phyloP scores from a whole-genome alignment of 30 jellyfish, hydroid and myxozoan genomes.

The Pseudorhiza aurosa region DNA sequence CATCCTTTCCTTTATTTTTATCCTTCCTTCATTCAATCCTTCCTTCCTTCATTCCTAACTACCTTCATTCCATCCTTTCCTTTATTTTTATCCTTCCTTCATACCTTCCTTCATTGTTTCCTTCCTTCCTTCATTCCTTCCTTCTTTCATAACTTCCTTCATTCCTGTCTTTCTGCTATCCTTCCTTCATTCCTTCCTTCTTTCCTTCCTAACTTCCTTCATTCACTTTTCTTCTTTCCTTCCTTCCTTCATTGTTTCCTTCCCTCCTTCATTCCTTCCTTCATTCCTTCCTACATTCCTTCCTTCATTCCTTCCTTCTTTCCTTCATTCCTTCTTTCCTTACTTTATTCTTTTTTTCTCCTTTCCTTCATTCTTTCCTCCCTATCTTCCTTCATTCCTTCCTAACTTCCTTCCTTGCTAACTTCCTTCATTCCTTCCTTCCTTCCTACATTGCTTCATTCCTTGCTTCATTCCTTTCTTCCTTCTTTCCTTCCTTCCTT shows the following conservation, averaged over 20 bases:
- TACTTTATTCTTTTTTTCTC: not conserved
- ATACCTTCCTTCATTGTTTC: too few relatives aligned
- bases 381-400: not conserved
- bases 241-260: not conserved
- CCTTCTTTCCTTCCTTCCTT: too few relatives aligned
- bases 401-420: too few relatives aligned
- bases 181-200: conserved; percentile 9
- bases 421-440: too few relatives aligned
- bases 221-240: not conserved
- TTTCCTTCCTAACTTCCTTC: conserved; percentile 14
- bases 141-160: not conserved
- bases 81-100: too few relatives aligned
- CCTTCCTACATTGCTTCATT: too few relatives aligned
- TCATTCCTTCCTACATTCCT: not conserved
- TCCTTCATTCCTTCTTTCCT: not conserved
- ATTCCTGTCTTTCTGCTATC: not conserved
- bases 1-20: not conserved
- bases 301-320: not conserved
- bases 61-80: too few relatives aligned
- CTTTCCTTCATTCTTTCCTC: conserved; percentile 4
- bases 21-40: not conserved
- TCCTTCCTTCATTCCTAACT: too few relatives aligned
- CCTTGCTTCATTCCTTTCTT: too few relatives aligned
- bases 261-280: not conserved
- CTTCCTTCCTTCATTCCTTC: too few relatives aligned